These are phyloP conservation scores for Stenoptilia bipunctidactyla DNA, from an alignment of 2,888 invertebrate species.

Conservation along the genomic window DNA sequence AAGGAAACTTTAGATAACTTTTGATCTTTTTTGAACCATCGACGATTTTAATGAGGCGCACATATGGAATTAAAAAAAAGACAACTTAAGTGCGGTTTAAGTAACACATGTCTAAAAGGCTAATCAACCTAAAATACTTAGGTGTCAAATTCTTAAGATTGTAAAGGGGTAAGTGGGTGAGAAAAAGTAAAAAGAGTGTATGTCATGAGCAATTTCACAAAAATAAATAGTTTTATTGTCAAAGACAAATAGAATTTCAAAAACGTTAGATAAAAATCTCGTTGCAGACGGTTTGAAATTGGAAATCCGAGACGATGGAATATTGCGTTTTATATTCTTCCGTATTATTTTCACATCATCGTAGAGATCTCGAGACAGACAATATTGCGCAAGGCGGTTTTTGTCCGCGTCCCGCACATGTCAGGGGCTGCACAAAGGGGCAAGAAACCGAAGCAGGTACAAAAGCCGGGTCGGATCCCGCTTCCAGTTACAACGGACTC, in stretches of 20 bases:
- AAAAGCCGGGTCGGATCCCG: constrained; percentile 49
- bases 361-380: constrained; percentile 40
- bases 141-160: constrained; percentile 52
- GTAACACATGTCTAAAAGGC: constrained; percentile 66
- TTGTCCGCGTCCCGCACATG: constrained; percentile 57
- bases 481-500: constrained; percentile 58
- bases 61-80: constrained; percentile 66
- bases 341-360: constrained; percentile 56
- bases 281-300: constrained; percentile 23
- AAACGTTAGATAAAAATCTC: constrained; percentile 27
- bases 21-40: constrained; percentile 66
- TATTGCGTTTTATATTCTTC: constrained; percentile 39
- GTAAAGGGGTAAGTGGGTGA: constrained; percentile 48
- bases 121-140: constrained; percentile 37
- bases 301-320: constrained; percentile 26
- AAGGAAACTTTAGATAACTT: constrained; percentile 60
- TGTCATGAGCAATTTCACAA: too few species aligned
- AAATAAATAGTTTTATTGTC: too few species aligned
- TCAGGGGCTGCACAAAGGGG: constrained; percentile 52
- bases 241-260: background rate
- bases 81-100: constrained; percentile 61
- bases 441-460: constrained; percentile 54
- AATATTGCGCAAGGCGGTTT: constrained; percentile 62
- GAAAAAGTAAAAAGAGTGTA: too few species aligned
- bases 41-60: constrained; percentile 67